A percentile compares a stretch with the other conserved stretches of the same genome.
These are phyloP conservation scores for Dyspetes luteomarginatus DNA, from an alignment of 2,888 invertebrate species.

Conservation along the genomic window DNA sequence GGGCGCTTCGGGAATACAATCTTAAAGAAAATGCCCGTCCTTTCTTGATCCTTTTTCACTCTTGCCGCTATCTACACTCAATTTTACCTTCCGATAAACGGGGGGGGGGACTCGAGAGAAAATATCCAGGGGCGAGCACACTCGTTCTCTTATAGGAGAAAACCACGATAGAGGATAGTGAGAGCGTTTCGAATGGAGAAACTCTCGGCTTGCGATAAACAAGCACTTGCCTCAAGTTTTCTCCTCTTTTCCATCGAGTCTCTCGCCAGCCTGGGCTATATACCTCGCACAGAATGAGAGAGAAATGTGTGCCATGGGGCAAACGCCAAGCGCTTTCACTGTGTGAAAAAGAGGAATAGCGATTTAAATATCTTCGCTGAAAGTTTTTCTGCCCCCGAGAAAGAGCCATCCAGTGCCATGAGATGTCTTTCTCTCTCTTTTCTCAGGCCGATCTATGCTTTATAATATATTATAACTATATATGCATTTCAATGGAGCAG, in stretches of 20 bases:
- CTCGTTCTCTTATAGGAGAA: conserved; percentile 37
- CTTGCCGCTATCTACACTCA: conserved; percentile 33
- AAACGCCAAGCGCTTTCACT: conserved; percentile 50
- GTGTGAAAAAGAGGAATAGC: conserved; percentile 66
- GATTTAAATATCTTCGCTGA: conserved; percentile 73
- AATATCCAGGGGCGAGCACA: conserved; percentile 21
- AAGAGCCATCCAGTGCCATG: conserved; percentile 15
- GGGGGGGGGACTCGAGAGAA: conserved; percentile 10
- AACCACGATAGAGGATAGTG: background rate
- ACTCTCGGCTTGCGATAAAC: conserved; percentile 59
- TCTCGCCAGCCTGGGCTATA: conserved; percentile 26
- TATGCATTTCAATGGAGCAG: conserved; percentile 69
- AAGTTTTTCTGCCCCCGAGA: conserved; percentile 66
- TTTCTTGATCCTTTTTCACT: background rate
- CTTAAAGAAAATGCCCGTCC: background rate
- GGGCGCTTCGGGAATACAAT: background rate
- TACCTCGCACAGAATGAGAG: conserved; percentile 20
- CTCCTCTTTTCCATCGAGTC: conserved; percentile 46
- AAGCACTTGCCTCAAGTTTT: conserved; percentile 58
- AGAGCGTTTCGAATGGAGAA: conserved; percentile 30
- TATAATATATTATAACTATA: conserved; percentile 23
- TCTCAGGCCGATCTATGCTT: background rate
- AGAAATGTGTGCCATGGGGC: conserved; percentile 43
- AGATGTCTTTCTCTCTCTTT: conserved; percentile 20
- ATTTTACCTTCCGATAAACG: conserved; percentile 42